phyloP scores from a whole-genome alignment of 23 tunicate genomes.

The Trididemnum miniatum region DNA sequence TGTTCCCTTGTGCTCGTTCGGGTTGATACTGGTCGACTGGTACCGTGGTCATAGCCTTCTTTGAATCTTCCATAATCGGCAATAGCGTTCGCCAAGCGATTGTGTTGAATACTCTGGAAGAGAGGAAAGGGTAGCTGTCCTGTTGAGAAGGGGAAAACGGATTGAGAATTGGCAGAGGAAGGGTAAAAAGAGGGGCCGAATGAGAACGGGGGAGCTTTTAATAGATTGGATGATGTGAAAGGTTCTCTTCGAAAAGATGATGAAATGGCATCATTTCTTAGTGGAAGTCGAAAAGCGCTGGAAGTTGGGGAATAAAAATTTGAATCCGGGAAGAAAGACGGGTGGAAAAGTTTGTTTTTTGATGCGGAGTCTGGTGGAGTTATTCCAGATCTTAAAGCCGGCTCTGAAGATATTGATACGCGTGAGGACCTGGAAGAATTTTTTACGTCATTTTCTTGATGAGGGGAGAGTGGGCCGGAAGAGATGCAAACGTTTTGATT shows the following conservation, averaged over 20 bases:
- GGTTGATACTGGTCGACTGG: conserved; percentile 17
- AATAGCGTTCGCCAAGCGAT: conserved; percentile 13
- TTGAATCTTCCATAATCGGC: conserved; percentile 22
- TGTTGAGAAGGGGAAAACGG: conserved; percentile 22
- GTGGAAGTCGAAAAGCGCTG: conserved; percentile 26
- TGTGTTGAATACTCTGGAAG: conserved; percentile 15
- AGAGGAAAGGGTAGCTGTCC: conserved; percentile 27
- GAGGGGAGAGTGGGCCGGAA: neutral
- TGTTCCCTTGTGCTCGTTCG: conserved; percentile 36
- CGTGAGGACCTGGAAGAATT: neutral
- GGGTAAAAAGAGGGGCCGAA: conserved; percentile 27
- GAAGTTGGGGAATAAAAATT: conserved; percentile 11
- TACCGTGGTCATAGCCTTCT: conserved; percentile 3
- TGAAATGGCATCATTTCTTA: conserved; percentile 3
- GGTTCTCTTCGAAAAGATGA: neutral
- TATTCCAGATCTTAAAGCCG: neutral
- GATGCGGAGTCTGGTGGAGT: neutral
- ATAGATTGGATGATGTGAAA: neutral
- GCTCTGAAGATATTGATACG: neutral
- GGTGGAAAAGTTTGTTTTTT: neutral
- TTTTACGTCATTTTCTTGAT: neutral
- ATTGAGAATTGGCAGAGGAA: conserved; percentile 17
- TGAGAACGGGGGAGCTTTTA: conserved; percentile 18
- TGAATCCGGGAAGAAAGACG: conserved; percentile 5
- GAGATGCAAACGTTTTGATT: neutral